Conservation (phyloP, 2,113 vertebrate species). For the Gallinago undulata region DNA sequence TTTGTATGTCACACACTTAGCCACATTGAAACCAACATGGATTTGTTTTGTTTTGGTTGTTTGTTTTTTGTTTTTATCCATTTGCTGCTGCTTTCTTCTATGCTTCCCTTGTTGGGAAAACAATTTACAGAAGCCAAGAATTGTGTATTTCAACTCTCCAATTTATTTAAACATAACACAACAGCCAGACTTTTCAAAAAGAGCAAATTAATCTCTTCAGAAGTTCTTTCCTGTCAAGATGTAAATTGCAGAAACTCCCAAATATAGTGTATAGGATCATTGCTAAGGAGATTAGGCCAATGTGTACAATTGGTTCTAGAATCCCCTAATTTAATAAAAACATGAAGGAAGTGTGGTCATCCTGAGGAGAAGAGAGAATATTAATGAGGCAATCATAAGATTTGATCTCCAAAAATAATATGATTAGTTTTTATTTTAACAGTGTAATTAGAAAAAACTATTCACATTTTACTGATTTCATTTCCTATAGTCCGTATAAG, state of each 20-base stretch:
- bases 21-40: neutral
- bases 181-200: neutral
- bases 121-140: neutral
- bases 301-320: neutral
- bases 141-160: neutral
- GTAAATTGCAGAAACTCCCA: neutral
- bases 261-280: neutral
- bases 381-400: constrained; percentile 3
- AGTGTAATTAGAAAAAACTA: neutral
- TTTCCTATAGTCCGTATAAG: neutral
- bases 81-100: neutral
- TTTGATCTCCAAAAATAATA: constrained; percentile 27
- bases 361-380: constrained; percentile 3
- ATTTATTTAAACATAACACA: neutral
- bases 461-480: constrained; percentile 24
- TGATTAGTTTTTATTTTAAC: constrained; percentile 47
- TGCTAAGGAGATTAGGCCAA: neutral
- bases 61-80: neutral
- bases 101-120: neutral
- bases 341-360: neutral
- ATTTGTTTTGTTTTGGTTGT: neutral
- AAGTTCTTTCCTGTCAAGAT: neutral
- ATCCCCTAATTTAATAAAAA: constrained; percentile 1
- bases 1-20: fast-evolving
- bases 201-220: neutral